A percentile compares a stretch with the other conserved stretches of the same genome.
Evolutionary conservation across 2,797 vertebrate species (phyloP).

Genomic region (Gallinago stenura): DNA sequence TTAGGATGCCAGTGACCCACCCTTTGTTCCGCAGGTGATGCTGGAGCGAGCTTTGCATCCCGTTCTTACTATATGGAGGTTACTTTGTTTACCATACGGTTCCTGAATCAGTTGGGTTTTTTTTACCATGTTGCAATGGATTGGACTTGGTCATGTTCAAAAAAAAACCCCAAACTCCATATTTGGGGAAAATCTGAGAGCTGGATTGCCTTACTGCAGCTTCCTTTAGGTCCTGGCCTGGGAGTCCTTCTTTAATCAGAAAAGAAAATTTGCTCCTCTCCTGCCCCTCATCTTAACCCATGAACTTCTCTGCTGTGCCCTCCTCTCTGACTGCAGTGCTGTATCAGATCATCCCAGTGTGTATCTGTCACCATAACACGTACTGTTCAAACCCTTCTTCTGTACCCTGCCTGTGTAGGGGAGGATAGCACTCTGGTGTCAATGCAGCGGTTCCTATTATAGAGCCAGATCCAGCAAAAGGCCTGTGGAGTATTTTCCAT

Average conservation of each 20-base stretch:
- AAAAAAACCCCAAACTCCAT: background rate
- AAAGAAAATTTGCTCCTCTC: background rate
- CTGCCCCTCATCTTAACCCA: background rate
- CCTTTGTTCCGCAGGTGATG: rapidly evolving
- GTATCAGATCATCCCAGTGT: background rate
- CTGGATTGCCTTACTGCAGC: background rate
- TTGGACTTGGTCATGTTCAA: background rate
- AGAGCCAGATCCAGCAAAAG: background rate
- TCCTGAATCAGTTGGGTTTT: background rate
- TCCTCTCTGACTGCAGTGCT: background rate
- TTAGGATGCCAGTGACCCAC: background rate
- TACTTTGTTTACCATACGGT: background rate
- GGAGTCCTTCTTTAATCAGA: background rate
- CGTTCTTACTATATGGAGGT: rapidly evolving
- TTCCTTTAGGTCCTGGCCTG: background rate
- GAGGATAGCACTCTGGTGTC: background rate
- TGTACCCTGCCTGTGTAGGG: background rate
- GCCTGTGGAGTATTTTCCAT: slow-evolving; percentile 20
- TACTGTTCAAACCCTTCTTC: background rate
- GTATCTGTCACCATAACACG: background rate
- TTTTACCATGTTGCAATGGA: background rate
- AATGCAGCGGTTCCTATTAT: background rate
- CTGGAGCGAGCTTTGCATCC: background rate
- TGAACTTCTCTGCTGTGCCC: background rate
- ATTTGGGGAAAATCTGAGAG: background rate